Evolutionary conservation across 1,140 invertebrate species (phyloP).

Genomic region (Chironomus striatipennis): DNA sequence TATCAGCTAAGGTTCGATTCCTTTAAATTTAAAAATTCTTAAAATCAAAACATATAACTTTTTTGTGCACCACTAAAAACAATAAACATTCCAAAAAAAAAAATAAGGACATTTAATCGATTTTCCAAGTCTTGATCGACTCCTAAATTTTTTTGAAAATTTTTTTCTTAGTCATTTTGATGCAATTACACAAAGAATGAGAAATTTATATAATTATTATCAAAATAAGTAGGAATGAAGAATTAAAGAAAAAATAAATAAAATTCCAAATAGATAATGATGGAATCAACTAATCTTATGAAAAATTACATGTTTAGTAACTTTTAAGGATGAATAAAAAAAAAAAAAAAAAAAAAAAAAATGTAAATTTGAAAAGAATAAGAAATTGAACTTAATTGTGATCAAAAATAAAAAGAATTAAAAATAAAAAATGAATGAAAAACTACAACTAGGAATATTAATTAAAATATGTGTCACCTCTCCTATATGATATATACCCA

Average conservation of each 20-base stretch:
- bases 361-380: conserved; percentile 10
- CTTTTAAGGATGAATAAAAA: background rate
- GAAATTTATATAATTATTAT: background rate
- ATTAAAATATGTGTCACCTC: too few relatives aligned
- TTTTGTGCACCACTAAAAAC: too few relatives aligned
- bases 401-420: background rate
- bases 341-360: background rate
- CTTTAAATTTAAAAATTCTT: too few relatives aligned
- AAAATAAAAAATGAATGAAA: background rate
- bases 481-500: too few relatives aligned
- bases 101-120: too few relatives aligned
- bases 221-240: background rate
- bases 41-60: too few relatives aligned
- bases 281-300: conserved; percentile 8
- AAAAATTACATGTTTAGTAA: background rate
- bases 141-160: background rate
- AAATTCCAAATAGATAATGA: background rate
- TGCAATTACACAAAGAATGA: background rate
- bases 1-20: too few relatives aligned
- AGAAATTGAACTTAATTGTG: conserved; percentile 8
- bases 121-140: too few relatives aligned
- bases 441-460: too few relatives aligned
- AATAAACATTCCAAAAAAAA: too few relatives aligned
- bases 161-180: background rate
- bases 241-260: background rate